Conservation (phyloP, 1,140 invertebrate species). For the Aricia agestis region DNA sequence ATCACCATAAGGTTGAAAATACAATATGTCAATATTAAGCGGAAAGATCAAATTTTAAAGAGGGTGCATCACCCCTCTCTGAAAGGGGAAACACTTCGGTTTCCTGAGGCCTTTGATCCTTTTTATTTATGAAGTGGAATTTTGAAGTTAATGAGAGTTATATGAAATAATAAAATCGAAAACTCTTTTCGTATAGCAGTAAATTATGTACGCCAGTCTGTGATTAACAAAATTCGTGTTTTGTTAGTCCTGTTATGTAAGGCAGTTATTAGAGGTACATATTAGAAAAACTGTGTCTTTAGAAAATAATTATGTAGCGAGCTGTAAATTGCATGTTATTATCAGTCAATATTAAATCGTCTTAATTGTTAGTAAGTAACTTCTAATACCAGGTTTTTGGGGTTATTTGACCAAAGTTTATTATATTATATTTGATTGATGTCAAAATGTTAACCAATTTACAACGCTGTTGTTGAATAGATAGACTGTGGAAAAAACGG, state of each 20-base stretch:
- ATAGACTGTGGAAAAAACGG: too few relatives aligned
- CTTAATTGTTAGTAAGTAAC: too few relatives aligned
- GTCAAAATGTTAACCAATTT: too few relatives aligned
- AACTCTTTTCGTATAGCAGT: neutral
- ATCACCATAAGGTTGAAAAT: neutral
- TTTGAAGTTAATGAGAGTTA: conserved; percentile 25
- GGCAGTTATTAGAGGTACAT: neutral
- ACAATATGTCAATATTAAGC: neutral
- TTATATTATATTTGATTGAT: too few relatives aligned
- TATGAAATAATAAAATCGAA: neutral
- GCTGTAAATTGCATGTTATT: too few relatives aligned
- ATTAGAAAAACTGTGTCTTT: neutral
- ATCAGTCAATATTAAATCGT: too few relatives aligned
- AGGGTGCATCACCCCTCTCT: conserved; percentile 24
- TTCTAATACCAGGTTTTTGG: too few relatives aligned
- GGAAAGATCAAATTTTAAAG: conserved; percentile 14
- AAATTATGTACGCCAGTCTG: neutral
- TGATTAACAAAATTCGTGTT: neutral
- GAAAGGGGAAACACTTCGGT: conserved; percentile 39
- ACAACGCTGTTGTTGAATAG: too few relatives aligned
- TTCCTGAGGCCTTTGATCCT: conserved; percentile 39
- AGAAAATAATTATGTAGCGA: too few relatives aligned
- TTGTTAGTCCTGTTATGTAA: neutral
- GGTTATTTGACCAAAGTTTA: too few relatives aligned
- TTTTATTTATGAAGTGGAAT: conserved; percentile 47